A percentile compares a stretch with the other conserved stretches of the same genome.
Evolutionary conservation across 2,113 vertebrate genomes (phyloP).

Genomic region (Corvus moneduloides): DNA sequence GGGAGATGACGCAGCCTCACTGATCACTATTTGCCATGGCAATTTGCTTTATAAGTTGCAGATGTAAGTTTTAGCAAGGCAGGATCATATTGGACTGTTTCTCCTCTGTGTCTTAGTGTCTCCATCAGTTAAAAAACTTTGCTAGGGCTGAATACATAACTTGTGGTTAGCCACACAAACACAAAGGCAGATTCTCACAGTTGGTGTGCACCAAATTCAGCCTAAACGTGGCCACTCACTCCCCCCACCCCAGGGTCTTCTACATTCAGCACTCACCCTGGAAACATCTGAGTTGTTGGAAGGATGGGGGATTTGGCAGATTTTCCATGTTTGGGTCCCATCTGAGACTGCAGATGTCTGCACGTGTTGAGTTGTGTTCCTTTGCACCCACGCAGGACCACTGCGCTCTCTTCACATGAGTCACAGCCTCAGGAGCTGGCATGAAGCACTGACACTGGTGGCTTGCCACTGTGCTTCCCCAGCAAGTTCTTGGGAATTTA

Average conservation of each 20-base stretch:
- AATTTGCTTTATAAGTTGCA: slow-evolving; percentile 47
- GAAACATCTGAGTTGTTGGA: neutral
- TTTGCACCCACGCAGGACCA: neutral
- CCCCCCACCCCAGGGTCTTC: neutral
- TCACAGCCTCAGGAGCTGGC: neutral
- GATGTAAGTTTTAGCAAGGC: slow-evolving; percentile 14
- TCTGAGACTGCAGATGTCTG: neutral
- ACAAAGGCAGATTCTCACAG: neutral
- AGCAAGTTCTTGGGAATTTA: neutral
- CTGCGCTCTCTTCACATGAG: neutral
- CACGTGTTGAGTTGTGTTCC: neutral
- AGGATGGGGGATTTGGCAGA: neutral
- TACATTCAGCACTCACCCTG: neutral
- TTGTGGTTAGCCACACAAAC: neutral
- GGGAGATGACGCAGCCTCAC: slow-evolving; percentile 49
- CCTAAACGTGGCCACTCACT: neutral
- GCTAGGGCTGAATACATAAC: neutral
- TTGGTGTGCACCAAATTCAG: neutral
- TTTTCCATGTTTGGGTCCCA: neutral
- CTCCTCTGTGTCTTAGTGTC: neutral
- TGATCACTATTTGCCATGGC: slow-evolving; percentile 24
- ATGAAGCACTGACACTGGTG: neutral
- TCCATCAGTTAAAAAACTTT: neutral
- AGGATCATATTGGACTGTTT: neutral
- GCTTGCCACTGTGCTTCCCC: neutral